Conservation (phyloP, 2,888 invertebrate species). For the Drosophila bunnanda region DNA sequence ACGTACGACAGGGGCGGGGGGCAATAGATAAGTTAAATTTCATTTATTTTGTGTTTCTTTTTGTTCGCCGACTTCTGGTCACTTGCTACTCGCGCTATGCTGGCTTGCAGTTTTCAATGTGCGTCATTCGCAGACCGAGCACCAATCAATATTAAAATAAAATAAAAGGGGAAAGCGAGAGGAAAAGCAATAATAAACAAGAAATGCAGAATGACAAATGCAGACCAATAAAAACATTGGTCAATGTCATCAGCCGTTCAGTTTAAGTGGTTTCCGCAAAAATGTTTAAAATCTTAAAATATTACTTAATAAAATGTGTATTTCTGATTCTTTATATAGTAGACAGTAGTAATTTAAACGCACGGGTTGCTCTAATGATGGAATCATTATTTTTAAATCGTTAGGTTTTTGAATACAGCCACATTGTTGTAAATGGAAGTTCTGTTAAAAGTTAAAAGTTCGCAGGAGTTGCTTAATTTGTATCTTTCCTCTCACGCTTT, state of each 20-base stretch:
- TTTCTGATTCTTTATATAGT: neutral
- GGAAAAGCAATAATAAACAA: constrained; percentile 33
- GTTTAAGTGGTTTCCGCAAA: constrained; percentile 20
- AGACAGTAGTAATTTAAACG: neutral
- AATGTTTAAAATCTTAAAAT: neutral
- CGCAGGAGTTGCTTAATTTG: neutral
- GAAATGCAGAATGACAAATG: constrained; percentile 37
- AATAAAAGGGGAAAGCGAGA: constrained; percentile 11
- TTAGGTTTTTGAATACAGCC: no score
- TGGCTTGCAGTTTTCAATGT: constrained; percentile 57
- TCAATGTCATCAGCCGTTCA: constrained; percentile 28
- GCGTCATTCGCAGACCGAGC: constrained; percentile 61
- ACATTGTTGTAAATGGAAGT: no score
- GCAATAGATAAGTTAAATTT: constrained; percentile 42
- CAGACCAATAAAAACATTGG: constrained; percentile 41
- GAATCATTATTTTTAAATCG: neutral
- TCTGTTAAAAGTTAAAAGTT: neutral
- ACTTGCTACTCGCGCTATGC: constrained; percentile 35
- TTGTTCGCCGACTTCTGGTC: constrained; percentile 37
- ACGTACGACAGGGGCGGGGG: constrained; percentile 51
- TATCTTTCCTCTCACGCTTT: no score
- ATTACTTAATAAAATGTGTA: neutral
- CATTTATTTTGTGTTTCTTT: constrained; percentile 29
- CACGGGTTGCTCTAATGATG: neutral
- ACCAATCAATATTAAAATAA: constrained; percentile 44